These are phyloP conservation scores for Sprattus sprattus DNA, from an alignment of 2,113 vertebrate species.

Conservation along the genomic window DNA sequence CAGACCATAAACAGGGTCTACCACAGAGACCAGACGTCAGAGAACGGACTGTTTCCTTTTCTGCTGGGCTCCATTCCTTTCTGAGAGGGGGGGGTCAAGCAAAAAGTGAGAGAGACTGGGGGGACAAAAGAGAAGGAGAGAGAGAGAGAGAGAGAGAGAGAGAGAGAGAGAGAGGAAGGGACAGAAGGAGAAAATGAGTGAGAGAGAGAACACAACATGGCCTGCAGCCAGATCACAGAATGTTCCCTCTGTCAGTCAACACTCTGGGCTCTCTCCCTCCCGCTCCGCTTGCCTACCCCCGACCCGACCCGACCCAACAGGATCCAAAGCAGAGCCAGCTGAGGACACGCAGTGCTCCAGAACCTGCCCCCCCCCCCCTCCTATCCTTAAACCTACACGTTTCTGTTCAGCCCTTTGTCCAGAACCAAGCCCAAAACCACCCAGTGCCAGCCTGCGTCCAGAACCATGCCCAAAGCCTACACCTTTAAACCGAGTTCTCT, in stretches of 20 bases:
- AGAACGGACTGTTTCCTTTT: background rate
- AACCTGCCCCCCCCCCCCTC: background rate
- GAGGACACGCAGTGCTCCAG: background rate
- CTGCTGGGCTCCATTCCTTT: background rate
- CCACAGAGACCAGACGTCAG: slow-evolving; percentile 13
- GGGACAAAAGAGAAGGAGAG: background rate
- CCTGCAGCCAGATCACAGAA: slow-evolving; percentile 60
- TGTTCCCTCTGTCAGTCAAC: slow-evolving; percentile 33
- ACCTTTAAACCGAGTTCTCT: background rate
- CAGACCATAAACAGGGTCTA: slow-evolving; percentile 8
- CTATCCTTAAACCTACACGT: background rate
- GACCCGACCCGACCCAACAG: slow-evolving; percentile 10
- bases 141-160: background rate
- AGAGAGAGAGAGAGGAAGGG: background rate
- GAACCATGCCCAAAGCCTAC: background rate
- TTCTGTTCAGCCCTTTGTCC: background rate
- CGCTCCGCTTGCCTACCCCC: background rate
- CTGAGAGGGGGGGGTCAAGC: background rate
- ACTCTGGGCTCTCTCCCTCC: slow-evolving; percentile 20
- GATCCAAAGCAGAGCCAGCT: slow-evolving; percentile 13
- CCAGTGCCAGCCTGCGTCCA: background rate
- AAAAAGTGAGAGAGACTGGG: background rate
- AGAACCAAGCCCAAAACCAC: background rate
- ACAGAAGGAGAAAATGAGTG: background rate
- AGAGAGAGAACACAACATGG: background rate